phyloP scores from a whole-genome alignment of 2,113 vertebrate species.

The Perca flavescens region DNA sequence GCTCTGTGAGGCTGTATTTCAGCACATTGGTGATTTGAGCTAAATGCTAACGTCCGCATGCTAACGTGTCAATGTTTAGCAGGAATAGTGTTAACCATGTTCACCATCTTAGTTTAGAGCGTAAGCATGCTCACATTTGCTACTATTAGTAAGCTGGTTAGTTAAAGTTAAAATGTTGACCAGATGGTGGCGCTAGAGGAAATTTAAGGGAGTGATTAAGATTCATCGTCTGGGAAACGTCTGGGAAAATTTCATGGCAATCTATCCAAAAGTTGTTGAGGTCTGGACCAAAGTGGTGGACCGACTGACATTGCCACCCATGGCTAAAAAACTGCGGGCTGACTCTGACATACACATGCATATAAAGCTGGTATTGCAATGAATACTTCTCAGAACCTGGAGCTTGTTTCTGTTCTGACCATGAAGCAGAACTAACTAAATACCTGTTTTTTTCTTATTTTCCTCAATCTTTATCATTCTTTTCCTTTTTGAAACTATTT shows the following conservation, averaged over 20 bases:
- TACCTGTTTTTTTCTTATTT: slow-evolving; percentile 46
- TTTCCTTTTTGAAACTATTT: slow-evolving; percentile 27
- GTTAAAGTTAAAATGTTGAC: not conserved
- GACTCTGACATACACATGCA: not conserved
- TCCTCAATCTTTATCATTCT: slow-evolving; percentile 38
- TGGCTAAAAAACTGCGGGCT: not conserved
- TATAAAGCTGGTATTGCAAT: not conserved
- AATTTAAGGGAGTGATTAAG: not conserved
- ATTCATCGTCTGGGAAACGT: not conserved
- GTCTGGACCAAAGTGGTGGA: not conserved
- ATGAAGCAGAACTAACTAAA: slow-evolving; percentile 58
- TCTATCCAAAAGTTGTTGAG: not conserved
- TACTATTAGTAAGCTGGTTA: no score
- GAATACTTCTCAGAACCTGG: slow-evolving; percentile 42
- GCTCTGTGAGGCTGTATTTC: not conserved
- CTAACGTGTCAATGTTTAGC: not conserved
- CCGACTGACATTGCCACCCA: no score
- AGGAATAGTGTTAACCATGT: not conserved
- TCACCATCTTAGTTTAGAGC: not conserved
- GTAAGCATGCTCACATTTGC: not conserved
- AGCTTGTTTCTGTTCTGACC: slow-evolving; percentile 70
- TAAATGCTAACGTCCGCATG: not conserved
- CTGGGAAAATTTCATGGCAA: not conserved
- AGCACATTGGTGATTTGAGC: not conserved
- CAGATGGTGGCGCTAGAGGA: not conserved